Base-by-base conservation (phyloP, 2,888 invertebrate species). In the Dyspetes luteomarginatus region DNA sequence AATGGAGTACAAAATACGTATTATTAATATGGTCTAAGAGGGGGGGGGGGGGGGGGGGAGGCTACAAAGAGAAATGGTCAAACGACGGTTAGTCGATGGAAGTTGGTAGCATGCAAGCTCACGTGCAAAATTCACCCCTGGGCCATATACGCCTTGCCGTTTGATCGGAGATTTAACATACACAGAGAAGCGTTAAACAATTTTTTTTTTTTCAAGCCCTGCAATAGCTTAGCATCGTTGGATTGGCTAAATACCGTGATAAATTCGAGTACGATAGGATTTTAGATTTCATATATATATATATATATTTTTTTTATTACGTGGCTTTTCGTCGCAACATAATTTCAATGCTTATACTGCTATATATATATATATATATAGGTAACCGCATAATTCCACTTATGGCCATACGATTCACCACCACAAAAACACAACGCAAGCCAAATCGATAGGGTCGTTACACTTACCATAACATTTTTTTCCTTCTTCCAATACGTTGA, bases 81-180 rank as follows among this genome's bases (percentile, higher is more conserved):
- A 36, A 12, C 36, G 15, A 17, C 55, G 50, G 30, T 50, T 52
- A 30, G 24, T 15, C 75, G 80, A 80, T 71, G 75, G 80, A 75
- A 67, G 58, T 43, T 28, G 28, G 55, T 64, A 28, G 65, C 71
- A 67, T 58, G 67, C 65, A 67, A 30, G 71, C 60, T 76, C 72
- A 71, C 75, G 67, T 71, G 74, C 36, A 71, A 52, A 65, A 50
- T 56, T 41, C 45, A n/a, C 52, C 52, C 50, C 45, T 67, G 3
- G 19, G 17, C 45, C 15, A 7, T 9, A 64, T 55, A 55, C 28
- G 17, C 41, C 9, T n/a, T n/a, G 36, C 17, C 45, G 7, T 60
- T 75, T 72, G 52, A 76, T 80, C 60, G 65, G 41, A 60, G 52
- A 80, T 80, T 72, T 43, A 28, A 48, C 45, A 30, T 50, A 75